Percentiles rank a stretch among this genome's conserved stretches.
Evolutionary conservation across 2,888 invertebrate species (phyloP).

Genomic region (Protula sp.): DNA sequence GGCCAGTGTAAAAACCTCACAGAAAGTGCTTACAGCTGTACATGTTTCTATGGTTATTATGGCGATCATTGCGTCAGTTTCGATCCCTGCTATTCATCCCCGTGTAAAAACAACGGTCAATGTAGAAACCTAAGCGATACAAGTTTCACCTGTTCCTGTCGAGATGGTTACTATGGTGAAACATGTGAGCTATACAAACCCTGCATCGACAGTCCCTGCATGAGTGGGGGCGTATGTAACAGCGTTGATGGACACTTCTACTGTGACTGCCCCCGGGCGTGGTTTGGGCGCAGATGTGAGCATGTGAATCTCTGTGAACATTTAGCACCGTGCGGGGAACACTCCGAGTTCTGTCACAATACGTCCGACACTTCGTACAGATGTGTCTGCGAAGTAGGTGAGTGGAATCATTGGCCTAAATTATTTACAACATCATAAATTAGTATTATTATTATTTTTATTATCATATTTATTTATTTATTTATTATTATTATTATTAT

Average conservation of each 20-base stretch:
- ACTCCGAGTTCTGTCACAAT: conserved; percentile 21
- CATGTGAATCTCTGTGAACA: conserved; percentile 17
- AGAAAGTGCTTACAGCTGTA: conserved; percentile 25
- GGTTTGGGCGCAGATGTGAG: conserved; percentile 23
- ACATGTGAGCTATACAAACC: conserved; percentile 23
- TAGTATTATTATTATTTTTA: too few species aligned
- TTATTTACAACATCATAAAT: background rate
- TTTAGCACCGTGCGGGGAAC: conserved; percentile 16
- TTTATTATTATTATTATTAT: too few species aligned
- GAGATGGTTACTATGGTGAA: conserved; percentile 20
- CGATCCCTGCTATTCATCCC: conserved; percentile 31
- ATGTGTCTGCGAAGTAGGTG: conserved; percentile 36
- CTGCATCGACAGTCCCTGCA: conserved; percentile 29
- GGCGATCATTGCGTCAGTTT: conserved; percentile 30
- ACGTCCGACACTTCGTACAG: conserved; percentile 24
- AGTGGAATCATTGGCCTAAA: conserved; percentile 4
- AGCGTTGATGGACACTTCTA: conserved; percentile 23
- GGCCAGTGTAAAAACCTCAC: conserved; percentile 26
- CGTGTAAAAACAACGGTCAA: conserved; percentile 38
- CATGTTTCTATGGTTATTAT: conserved; percentile 33
- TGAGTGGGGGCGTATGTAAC: conserved; percentile 21
- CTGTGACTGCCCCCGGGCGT: conserved; percentile 22
- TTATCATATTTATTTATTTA: background rate
- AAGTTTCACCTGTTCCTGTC: conserved; percentile 21
- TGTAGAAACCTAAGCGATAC: conserved; percentile 32